These are phyloP conservation scores for Buphagus erythrorhynchus DNA, from an alignment of 2,797 vertebrate genomes.

Conservation along the genomic window DNA sequence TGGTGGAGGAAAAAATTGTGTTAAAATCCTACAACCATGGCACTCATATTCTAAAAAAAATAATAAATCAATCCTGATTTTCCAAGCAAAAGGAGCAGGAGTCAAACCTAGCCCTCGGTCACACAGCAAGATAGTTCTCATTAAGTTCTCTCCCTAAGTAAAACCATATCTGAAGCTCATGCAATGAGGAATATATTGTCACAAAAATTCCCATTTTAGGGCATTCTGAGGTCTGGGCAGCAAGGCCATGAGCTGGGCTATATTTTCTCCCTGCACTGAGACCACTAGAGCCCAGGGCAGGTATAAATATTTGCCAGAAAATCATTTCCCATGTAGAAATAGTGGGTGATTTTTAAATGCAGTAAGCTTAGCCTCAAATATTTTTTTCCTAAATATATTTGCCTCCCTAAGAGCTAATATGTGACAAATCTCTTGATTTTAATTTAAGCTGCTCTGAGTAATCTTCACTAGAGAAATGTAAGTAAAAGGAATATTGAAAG, in stretches of 20 bases:
- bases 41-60: neutral
- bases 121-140: neutral
- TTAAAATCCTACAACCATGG: neutral
- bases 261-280: neutral
- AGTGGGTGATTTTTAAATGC: neutral
- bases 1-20: fast-evolving
- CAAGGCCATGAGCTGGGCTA: neutral
- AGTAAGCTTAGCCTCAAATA: neutral
- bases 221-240: neutral
- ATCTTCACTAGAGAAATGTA: slow-evolving; percentile 15
- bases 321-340: neutral
- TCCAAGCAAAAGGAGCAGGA: neutral
- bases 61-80: neutral
- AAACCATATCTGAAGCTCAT: neutral
- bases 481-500: neutral
- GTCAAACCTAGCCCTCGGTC: neutral
- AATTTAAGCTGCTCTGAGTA: slow-evolving; percentile 55
- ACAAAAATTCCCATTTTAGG: neutral
- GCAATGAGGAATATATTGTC: neutral
- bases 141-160: neutral
- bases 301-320: neutral
- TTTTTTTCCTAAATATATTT: slow-evolving; percentile 4
- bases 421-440: slow-evolving; percentile 46
- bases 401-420: neutral
- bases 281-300: neutral